A percentile compares a stretch with the other conserved stretches of the same genome.
phyloP scores from a whole-genome alignment of 2,888 invertebrate species.

The Erebia ligea region DNA sequence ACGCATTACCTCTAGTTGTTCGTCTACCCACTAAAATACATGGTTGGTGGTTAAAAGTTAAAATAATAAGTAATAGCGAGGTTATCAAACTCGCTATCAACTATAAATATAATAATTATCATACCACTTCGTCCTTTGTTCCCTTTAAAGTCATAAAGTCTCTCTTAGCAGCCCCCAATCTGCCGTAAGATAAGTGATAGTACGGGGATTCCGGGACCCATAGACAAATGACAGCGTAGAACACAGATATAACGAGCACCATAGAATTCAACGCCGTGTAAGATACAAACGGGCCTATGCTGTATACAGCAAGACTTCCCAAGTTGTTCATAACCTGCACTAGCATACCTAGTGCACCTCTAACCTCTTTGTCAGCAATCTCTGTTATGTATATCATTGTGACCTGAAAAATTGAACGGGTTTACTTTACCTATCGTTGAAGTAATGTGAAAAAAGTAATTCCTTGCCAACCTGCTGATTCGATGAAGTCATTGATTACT shows the following conservation, averaged over 20 bases:
- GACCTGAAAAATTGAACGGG: conserved; percentile 60
- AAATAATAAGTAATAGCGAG: no score
- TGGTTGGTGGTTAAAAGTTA: no score
- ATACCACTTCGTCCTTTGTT: conserved; percentile 68
- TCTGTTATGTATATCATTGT: conserved; percentile 80
- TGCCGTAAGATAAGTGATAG: conserved; percentile 80
- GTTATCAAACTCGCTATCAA: background rate
- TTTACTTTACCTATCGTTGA: background rate
- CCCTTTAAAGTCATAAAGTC: conserved; percentile 73
- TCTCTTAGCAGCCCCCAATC: conserved; percentile 70
- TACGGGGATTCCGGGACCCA: conserved; percentile 86
- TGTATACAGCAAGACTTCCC: conserved; percentile 71
- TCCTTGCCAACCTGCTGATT: no score
- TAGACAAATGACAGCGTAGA: conserved; percentile 73
- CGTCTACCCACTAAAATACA: conserved; percentile 64
- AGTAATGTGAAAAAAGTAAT: no score
- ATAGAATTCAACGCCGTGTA: conserved; percentile 72
- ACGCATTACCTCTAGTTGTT: conserved; percentile 63
- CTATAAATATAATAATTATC: background rate
- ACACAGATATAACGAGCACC: conserved; percentile 71
- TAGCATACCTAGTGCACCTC: conserved; percentile 75
- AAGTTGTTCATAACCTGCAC: conserved; percentile 77
- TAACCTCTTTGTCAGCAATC: conserved; percentile 78
- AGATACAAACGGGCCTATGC: conserved; percentile 76
- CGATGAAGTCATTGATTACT: no score